These are phyloP conservation scores for Serripes groenlandicus DNA, from an alignment of 2,888 invertebrate genomes.

Conservation along the genomic window DNA sequence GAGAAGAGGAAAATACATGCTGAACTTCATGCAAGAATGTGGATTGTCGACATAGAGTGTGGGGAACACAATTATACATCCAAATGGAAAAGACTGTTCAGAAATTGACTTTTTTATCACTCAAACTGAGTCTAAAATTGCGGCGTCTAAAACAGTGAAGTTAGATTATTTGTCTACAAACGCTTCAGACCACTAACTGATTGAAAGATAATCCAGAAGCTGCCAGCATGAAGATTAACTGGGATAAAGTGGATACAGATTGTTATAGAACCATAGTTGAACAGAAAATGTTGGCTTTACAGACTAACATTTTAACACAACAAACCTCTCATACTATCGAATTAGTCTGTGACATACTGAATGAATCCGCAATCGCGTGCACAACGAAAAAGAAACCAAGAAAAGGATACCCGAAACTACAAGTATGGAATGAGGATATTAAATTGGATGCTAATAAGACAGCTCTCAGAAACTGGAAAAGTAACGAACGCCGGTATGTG, in stretches of 20 bases:
- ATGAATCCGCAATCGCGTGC: no score
- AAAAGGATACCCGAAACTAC: no score
- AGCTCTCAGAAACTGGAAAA: no score
- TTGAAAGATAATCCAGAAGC: not conserved
- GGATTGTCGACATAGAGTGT: not conserved
- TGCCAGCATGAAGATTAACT: not conserved
- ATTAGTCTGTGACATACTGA: no score
- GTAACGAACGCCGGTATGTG: no score
- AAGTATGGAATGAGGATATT: no score
- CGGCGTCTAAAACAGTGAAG: not conserved
- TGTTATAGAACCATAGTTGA: no score
- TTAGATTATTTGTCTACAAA: slow-evolving; percentile 7
- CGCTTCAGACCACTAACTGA: slow-evolving; percentile 30
- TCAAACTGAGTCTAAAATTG: not conserved
- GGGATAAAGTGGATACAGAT: slow-evolving; percentile 18
- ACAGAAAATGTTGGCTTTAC: no score
- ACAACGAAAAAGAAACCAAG: no score
- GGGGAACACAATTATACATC: slow-evolving; percentile 25
- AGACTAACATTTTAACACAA: no score
- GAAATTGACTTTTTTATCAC: slow-evolving; percentile 24
- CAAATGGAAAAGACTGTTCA: slow-evolving; percentile 36
- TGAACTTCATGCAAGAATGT: slow-evolving; percentile 18
- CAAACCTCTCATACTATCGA: no score
- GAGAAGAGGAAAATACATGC: not conserved
- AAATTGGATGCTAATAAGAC: no score